Percentiles rank a stretch among this genome's conserved stretches.
These are phyloP conservation scores for Papilio machaon DNA, from an alignment of 1,140 invertebrate genomes.

Conservation along the genomic window DNA sequence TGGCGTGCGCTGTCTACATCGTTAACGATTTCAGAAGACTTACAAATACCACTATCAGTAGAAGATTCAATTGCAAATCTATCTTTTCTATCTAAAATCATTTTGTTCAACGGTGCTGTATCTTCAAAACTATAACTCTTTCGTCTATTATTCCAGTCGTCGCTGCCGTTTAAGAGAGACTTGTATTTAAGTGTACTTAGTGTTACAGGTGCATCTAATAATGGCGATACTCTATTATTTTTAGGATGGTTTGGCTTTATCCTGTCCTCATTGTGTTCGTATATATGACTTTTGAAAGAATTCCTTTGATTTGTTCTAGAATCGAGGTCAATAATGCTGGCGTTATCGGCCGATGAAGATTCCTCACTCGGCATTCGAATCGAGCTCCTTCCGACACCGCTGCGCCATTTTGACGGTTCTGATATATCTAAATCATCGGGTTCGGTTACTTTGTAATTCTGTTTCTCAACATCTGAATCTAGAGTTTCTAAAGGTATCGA, in stretches of 20 bases:
- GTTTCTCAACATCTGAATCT: constrained; percentile 59
- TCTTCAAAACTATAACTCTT: constrained; percentile 90
- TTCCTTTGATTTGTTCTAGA: constrained; percentile 59
- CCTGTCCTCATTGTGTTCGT: constrained; percentile 54
- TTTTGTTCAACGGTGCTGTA: constrained; percentile 78
- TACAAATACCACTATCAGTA: constrained; percentile 87
- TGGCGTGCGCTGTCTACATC: constrained; percentile 55
- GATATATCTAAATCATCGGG: constrained; percentile 77
- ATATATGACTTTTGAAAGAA: constrained; percentile 56
- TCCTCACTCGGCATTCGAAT: constrained; percentile 84
- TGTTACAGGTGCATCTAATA: constrained; percentile 66
- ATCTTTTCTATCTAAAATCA: constrained; percentile 73
- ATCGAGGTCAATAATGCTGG: constrained; percentile 81
- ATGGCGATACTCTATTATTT: constrained; percentile 59
- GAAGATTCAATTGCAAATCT: constrained; percentile 84
- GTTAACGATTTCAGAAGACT: constrained; percentile 85
- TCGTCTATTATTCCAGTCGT: constrained; percentile 86
- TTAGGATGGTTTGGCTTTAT: constrained; percentile 57
- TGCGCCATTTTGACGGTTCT: constrained; percentile 83
- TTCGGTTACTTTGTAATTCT: constrained; percentile 79
- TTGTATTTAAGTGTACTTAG: constrained; percentile 77
- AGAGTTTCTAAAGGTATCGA: constrained; percentile 70
- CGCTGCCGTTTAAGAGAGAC: constrained; percentile 74
- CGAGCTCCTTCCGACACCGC: constrained; percentile 83
- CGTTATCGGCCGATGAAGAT: constrained; percentile 67